These are phyloP conservation scores for Andrena minutula DNA, from an alignment of 2,888 invertebrate genomes.

Conservation along the genomic window DNA sequence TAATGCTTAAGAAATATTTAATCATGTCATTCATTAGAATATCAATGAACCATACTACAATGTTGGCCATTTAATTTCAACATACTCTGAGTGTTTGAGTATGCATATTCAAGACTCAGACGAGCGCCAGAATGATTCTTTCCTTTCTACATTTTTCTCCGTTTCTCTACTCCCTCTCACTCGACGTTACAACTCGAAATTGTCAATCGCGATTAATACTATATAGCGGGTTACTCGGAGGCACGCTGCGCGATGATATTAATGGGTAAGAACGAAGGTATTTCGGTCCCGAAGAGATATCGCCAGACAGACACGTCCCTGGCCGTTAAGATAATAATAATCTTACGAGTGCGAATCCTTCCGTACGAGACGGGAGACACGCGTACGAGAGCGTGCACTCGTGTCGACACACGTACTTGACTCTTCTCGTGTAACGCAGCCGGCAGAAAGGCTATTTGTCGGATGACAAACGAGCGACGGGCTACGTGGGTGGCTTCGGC, in stretches of 20 bases:
- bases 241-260: conserved; percentile 14
- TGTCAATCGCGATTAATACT: not conserved
- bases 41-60: too few relatives aligned
- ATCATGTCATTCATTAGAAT: too few relatives aligned
- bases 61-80: too few relatives aligned
- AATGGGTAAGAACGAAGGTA: conserved; percentile 46
- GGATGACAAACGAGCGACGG: conserved; percentile 84
- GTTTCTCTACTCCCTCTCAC: not conserved
- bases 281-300: conserved; percentile 59
- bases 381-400: conserved; percentile 54
- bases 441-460: conserved; percentile 83
- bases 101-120: not conserved
- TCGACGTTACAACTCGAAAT: not conserved
- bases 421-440: conserved; percentile 67
- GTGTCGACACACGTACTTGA: conserved; percentile 73
- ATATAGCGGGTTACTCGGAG: not conserved
- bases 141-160: not conserved
- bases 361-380: conserved; percentile 40
- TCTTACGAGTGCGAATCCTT: conserved; percentile 63
- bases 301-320: conserved; percentile 33
- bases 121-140: not conserved
- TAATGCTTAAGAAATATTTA: too few relatives aligned
- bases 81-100: not conserved
- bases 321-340: conserved; percentile 75
- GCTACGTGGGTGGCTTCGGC: conserved; percentile 84